Percentiles rank a stretch among this genome's conserved stretches.
These are phyloP conservation scores for Agelastica alni DNA, from an alignment of 2,888 invertebrate species.

Conservation along the genomic window DNA sequence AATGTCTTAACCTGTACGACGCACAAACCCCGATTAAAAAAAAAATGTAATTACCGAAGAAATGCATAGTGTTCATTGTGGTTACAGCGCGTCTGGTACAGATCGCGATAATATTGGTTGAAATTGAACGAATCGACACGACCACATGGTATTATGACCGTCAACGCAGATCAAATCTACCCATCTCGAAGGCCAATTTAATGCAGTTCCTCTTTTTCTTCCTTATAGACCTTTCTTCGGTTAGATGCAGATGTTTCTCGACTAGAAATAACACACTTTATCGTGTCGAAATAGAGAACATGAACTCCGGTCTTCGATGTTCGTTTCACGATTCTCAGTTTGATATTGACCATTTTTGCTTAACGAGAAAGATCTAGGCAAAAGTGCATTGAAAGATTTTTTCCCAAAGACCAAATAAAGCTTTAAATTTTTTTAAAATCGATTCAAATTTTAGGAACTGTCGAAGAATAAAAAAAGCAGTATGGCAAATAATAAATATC, in stretches of 20 bases:
- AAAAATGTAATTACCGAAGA: constrained; percentile 43
- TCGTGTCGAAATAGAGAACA: constrained; percentile 10
- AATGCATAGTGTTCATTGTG: constrained; percentile 38
- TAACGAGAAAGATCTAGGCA: too few species aligned
- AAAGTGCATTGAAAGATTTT: too few species aligned
- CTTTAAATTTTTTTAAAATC: too few species aligned
- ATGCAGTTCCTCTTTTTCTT: constrained; percentile 27
- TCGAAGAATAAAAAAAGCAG: too few species aligned
- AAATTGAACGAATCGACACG: constrained; percentile 18
- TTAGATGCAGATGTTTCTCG: constrained; percentile 21
- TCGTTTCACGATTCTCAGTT: constrained; percentile 8
- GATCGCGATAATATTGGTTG: constrained; percentile 21
- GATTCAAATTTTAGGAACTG: too few species aligned
- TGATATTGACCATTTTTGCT: too few species aligned
- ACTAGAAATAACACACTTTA: constrained; percentile 24
- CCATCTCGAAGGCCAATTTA: constrained; percentile 32
- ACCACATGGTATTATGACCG: constrained; percentile 21
- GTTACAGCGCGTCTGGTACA: constrained; percentile 21
- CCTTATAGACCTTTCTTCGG: constrained; percentile 12
- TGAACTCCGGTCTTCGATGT: constrained; percentile 6
- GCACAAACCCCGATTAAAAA: constrained; percentile 27
- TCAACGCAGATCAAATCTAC: constrained; percentile 15
- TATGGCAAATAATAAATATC: too few species aligned
- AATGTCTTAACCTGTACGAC: neutral
- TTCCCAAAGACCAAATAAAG: too few species aligned